Evolutionary conservation across 37 sponge, comb jelly and placozoan species (phyloP).

Genomic region (Oscarella lobularis): DNA sequence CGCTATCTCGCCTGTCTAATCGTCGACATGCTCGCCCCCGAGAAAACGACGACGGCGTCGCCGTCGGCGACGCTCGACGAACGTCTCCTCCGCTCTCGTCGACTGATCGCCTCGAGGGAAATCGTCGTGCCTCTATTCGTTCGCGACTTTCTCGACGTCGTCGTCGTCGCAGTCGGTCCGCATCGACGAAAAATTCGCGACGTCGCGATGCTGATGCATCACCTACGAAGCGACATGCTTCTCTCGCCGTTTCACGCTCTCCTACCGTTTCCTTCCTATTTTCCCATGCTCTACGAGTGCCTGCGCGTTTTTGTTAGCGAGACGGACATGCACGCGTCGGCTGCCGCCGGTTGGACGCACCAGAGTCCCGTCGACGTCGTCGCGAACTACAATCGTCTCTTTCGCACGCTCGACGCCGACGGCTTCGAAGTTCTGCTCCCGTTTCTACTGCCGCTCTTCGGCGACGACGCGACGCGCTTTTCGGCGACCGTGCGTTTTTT

Average conservation of each 20-base stretch:
- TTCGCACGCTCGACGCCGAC: constrained; percentile 22
- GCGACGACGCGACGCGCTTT: not conserved
- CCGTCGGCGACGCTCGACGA: no score
- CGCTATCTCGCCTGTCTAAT: no score
- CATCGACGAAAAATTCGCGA: no score
- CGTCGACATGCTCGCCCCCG: no score
- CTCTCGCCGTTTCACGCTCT: not conserved
- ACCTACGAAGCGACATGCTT: no score
- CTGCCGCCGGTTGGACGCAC: not conserved
- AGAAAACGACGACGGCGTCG: no score
- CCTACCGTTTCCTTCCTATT: not conserved
- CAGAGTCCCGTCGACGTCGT: not conserved
- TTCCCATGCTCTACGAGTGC: not conserved
- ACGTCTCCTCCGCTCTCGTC: no score
- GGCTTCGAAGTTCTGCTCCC: constrained; percentile 48
- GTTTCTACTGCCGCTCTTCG: constrained; percentile 51
- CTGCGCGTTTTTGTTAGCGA: not conserved
- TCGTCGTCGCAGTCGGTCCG: no score
- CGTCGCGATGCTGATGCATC: no score
- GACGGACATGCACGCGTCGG: not conserved
- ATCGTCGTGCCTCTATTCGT: no score
- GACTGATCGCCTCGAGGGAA: no score
- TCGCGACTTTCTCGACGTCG: no score
- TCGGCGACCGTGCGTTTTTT: not conserved
- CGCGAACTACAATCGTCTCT: not conserved